Evolutionary conservation across 1,140 invertebrate genomes (phyloP).

Genomic region (Bombus affinis): DNA sequence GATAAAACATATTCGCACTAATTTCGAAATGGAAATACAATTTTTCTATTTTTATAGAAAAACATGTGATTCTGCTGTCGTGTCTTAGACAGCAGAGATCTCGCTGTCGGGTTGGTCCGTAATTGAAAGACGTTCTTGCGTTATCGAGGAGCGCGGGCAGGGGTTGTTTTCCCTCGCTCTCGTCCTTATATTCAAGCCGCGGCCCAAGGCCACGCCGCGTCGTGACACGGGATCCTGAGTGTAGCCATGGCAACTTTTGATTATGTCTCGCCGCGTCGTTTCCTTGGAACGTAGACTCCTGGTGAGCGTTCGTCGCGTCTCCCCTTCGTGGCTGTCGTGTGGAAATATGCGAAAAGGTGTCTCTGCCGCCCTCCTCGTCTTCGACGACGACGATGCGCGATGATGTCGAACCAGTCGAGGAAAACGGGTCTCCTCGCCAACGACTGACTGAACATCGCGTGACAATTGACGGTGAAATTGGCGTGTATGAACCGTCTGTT

Average conservation of each 20-base stretch:
- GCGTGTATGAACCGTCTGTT: neutral
- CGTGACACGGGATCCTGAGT: conserved; percentile 39
- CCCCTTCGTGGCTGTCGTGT: neutral
- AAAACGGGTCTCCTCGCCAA: neutral
- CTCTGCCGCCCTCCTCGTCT: neutral
- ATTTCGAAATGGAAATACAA: neutral
- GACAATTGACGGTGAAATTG: conserved; percentile 35
- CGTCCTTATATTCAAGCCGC: conserved; percentile 54
- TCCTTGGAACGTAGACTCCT: conserved; percentile 39
- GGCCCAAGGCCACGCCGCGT: conserved; percentile 63
- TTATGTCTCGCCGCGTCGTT: conserved; percentile 67
- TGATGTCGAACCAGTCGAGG: conserved; percentile 10
- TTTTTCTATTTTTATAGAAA: neutral
- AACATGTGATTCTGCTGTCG: neutral
- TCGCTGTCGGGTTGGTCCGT: neutral
- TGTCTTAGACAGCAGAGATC: neutral
- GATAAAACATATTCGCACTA: too few species aligned
- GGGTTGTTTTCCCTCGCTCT: conserved; percentile 27
- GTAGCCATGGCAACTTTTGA: conserved; percentile 80
- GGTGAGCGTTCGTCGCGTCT: conserved; percentile 18
- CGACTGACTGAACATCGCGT: conserved; percentile 12
- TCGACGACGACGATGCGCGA: neutral
- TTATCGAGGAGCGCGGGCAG: conserved; percentile 26
- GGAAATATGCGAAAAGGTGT: conserved; percentile 47
- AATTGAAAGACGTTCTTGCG: conserved; percentile 56